These are phyloP conservation scores for Seira sanloemensis DNA, from an alignment of 2,888 invertebrate species.

Conservation along the genomic window DNA sequence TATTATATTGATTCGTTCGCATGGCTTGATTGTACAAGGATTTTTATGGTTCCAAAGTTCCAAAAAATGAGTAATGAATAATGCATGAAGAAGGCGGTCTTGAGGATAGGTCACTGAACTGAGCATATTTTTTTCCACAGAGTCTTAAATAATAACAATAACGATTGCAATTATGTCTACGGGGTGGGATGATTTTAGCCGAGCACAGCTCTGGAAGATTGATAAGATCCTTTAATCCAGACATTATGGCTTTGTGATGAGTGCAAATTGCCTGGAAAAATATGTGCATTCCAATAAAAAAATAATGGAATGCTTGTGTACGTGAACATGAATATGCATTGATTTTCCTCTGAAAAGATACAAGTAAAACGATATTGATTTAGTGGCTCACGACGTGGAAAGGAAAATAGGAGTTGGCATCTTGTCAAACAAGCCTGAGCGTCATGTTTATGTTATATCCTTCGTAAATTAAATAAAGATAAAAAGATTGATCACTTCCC, in stretches of 20 bases:
- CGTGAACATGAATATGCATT: background rate
- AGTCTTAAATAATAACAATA: conserved; percentile 1
- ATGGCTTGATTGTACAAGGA: conserved; percentile 2
- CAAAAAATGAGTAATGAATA: conserved; percentile 13
- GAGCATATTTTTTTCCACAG: background rate
- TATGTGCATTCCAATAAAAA: conserved; percentile 19
- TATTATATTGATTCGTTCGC: conserved; percentile 7
- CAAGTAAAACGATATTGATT: conserved; percentile 14
- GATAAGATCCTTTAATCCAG: conserved; percentile 19
- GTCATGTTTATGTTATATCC: conserved; percentile 23
- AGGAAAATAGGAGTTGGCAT: conserved; percentile 30
- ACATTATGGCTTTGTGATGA: conserved; percentile 13
- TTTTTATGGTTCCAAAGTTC: conserved; percentile 14
- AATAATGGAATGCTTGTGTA: background rate
- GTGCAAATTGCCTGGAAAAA: conserved; percentile 40
- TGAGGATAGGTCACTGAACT: conserved; percentile 5
- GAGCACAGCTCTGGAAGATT: conserved; percentile 7
- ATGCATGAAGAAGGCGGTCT: conserved; percentile 6
- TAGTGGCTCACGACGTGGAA: background rate
- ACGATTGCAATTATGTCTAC: background rate
- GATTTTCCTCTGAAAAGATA: background rate
- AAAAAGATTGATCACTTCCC: background rate
- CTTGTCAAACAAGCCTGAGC: conserved; percentile 30
- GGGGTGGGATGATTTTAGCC: background rate
- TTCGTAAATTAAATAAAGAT: background rate